Evolutionary conservation across 2,113 vertebrate species (phyloP), one percentile per base, ranked within the genome.

Genomic region (Atractosteus spatula): DNA sequence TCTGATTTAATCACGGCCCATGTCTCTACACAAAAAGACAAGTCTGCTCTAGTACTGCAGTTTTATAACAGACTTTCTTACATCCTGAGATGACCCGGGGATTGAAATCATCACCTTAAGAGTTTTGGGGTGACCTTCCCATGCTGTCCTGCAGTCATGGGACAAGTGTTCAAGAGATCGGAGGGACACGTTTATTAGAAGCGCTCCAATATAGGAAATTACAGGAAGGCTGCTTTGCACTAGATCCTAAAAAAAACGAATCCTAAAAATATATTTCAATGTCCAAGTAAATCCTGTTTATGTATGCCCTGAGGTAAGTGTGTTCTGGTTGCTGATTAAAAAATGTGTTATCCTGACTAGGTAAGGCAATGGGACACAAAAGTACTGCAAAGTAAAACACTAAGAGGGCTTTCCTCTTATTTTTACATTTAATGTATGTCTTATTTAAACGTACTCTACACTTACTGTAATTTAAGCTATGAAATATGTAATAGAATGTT

Each of bases 271-370:
- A 66, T 14, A 56, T 61, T 47, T 57, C 81, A 84, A 76, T 83
- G 82, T 84, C 78, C 78, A 70, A 57, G 70, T 80, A 75, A 81
- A 82, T 78, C 80, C 77, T 75, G 76, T 79, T 74, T 79, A 86
- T 78, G 78, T 80, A 64, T 70, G 86, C 82, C 86, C 87, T 90
- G 86, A 90, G 86, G 86, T 88, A 87, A 85, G 86, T 88, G 84
- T 87, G 85, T 82, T 80, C 8, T 51, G 5, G 83, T 82, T 71
- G 79, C 79, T 81, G 79, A 78, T 79, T 80, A 74, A 73, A 75
- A 68, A 84, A 79, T 76, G 78, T 69, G 81, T 74, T 76, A 81
- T 80, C 70, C 65, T 82, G 79, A 71, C 81, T 72, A 51, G 68
- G 43, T 59, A 57, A 54, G 41, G 68, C n/a, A 59, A 59, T 59